Evolutionary conservation across 2,888 invertebrate genomes (phyloP).

Genomic region (Acleris cristana): DNA sequence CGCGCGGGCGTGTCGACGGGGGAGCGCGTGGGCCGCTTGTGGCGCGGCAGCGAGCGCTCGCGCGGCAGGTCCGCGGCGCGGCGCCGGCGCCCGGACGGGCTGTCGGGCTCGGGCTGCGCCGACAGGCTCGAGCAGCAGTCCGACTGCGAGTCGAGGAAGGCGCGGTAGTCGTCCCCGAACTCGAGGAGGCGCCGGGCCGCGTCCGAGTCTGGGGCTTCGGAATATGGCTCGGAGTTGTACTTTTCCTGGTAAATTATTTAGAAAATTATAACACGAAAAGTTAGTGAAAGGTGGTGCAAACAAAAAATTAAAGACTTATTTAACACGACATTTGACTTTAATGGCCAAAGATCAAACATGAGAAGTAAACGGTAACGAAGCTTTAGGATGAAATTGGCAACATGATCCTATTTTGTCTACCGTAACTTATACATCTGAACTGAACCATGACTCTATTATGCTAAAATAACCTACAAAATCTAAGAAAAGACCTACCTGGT

Average conservation of each 20-base stretch:
- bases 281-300: background rate
- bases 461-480: background rate
- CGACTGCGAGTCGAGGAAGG: slow-evolving; percentile 94
- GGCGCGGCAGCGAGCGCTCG: slow-evolving; percentile 66
- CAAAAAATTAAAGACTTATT: no score
- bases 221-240: slow-evolving; percentile 95
- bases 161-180: slow-evolving; percentile 95
- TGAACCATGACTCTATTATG: no score
- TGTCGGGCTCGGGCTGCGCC: slow-evolving; percentile 82
- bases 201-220: slow-evolving; percentile 93
- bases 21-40: slow-evolving; percentile 70
- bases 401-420: no score
- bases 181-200: slow-evolving; percentile 91
- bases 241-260: slow-evolving; percentile 87
- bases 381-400: no score
- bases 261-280: slow-evolving; percentile 12
- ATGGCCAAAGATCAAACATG: no score
- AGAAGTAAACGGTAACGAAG: no score
- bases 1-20: slow-evolving; percentile 70
- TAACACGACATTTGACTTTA: no score
- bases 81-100: slow-evolving; percentile 64
- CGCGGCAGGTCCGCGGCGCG: slow-evolving; percentile 73
- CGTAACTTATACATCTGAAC: no score
- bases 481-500: slow-evolving; percentile 85
- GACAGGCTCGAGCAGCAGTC: slow-evolving; percentile 93